Base-by-base conservation (phyloP, 2,888 invertebrate species). In the Sphinx pinastri region DNA sequence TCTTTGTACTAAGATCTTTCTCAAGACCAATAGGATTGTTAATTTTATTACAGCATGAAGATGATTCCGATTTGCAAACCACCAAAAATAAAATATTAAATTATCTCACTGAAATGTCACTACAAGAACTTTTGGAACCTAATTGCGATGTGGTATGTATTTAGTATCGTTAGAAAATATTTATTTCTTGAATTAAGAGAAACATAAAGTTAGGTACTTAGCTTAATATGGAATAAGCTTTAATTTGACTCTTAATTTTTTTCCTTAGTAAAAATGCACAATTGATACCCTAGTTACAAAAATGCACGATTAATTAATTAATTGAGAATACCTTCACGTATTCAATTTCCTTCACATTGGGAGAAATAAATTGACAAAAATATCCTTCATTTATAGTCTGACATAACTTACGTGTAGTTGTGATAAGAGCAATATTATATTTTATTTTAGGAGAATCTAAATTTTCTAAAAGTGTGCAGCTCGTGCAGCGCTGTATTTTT, bases 401-500 rank as follows among this genome's bases (percentile, higher is more conserved):
- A 16, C n/a, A 31, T 55, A 38, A 38, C 1, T 55, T 38, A 8
- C 38, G 10, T 31, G 12, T 51, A 51, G 3, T 13, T 51, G 13
- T 13, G 25, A 19, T 31, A 49, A 59, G 12, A 52, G 5, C 14
- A 52, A 45, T 70, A 54, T 5, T 51, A 59, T 69, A 10, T 71
- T 69, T 67, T 69, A 69, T 80, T 83, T 71, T 75, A 86, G 84
- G 85, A 86, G 66, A 81, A 81, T 47, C 73, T 81, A 7, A 74
- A 74, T 67, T 67, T 78, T 67, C 76, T 87, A 57, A 81, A 89
- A 75, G 81, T 87, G 49, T 94, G 94, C 74, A 82, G 78, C 11
- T 76, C 83, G n/a, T 94, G 94, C 72, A 86, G 84, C 52, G 86
- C 84, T 47, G 78, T 90, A 19, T 89, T 90, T 74, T 74, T 84